Evolutionary conservation across 2,888 invertebrate species (phyloP).

Genomic region (Amphipoea lucens): DNA sequence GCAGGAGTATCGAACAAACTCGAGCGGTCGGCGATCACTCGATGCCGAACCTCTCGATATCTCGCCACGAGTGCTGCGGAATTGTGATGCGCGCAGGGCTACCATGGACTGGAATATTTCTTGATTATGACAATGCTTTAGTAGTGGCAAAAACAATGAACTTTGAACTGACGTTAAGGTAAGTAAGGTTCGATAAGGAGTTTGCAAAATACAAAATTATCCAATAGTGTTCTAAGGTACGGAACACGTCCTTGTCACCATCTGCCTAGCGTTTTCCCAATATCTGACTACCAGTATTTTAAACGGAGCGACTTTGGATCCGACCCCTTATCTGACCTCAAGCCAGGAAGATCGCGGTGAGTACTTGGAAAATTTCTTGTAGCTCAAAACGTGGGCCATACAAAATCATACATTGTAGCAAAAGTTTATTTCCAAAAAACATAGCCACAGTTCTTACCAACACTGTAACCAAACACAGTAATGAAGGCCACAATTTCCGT

Average conservation of each 20-base stretch:
- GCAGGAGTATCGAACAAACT: conserved; percentile 57
- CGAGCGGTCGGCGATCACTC: conserved; percentile 60
- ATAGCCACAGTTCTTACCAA: background rate
- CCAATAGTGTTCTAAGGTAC: background rate
- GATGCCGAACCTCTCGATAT: conserved; percentile 63
- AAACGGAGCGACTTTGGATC: background rate
- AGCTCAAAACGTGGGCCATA: background rate
- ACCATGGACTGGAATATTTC: background rate
- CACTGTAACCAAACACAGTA: conserved; percentile 10
- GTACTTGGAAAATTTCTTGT: background rate
- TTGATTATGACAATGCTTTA: background rate
- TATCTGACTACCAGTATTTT: background rate
- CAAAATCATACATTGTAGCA: background rate
- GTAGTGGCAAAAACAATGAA: background rate
- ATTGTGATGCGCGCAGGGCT: conserved; percentile 59
- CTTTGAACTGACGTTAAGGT: background rate
- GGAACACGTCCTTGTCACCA: too few species aligned
- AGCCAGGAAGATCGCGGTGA: background rate
- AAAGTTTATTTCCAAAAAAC: background rate
- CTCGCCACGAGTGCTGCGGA: conserved; percentile 51
- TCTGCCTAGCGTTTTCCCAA: background rate
- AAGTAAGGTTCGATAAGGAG: background rate
- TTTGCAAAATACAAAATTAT: background rate
- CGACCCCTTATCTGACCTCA: background rate
- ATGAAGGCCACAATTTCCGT: conserved; percentile 29